Evolutionary conservation across 1,140 invertebrate species (phyloP).

Genomic region (Holcopasites calliopsidis): DNA sequence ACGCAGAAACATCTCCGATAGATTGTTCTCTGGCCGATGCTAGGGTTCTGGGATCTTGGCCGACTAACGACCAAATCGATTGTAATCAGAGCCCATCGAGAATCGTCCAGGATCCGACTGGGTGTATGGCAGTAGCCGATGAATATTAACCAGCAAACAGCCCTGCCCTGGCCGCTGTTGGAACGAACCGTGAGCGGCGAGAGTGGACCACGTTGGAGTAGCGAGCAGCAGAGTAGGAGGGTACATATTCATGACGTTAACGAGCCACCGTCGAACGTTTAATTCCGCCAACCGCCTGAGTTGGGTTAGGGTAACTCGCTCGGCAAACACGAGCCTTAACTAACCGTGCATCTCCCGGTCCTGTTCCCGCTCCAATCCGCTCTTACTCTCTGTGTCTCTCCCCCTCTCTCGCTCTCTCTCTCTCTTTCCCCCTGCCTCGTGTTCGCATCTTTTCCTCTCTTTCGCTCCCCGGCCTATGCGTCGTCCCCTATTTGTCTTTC

Average conservation of each 20-base stretch:
- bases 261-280: slow-evolving; percentile 80
- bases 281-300: slow-evolving; percentile 80
- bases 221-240: slow-evolving; percentile 72
- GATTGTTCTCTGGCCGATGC: slow-evolving; percentile 28
- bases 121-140: slow-evolving; percentile 68
- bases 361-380: slow-evolving; percentile 46
- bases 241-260: slow-evolving; percentile 82
- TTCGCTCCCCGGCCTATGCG: slow-evolving; percentile 40
- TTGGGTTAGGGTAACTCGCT: slow-evolving; percentile 80
- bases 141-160: slow-evolving; percentile 80
- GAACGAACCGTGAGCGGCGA: slow-evolving; percentile 57
- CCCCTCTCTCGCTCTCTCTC: slow-evolving; percentile 17
- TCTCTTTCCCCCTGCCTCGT: slow-evolving; percentile 6
- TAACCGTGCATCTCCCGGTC: slow-evolving; percentile 77
- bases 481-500: slow-evolving; percentile 76
- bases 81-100: slow-evolving; percentile 71
- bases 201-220: slow-evolving; percentile 63
- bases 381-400: slow-evolving; percentile 24
- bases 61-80: slow-evolving; percentile 69
- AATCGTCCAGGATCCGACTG: slow-evolving; percentile 70
- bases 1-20: too few species aligned
- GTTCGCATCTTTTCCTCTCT: slow-evolving; percentile 48
- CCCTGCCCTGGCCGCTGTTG: slow-evolving; percentile 46
- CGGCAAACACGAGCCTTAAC: slow-evolving; percentile 80
- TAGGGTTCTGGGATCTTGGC: slow-evolving; percentile 12